These are phyloP conservation scores for Dendronephthya gigantea DNA, from an alignment of 64 coral and sea anemone genomes.

Conservation along the genomic window DNA sequence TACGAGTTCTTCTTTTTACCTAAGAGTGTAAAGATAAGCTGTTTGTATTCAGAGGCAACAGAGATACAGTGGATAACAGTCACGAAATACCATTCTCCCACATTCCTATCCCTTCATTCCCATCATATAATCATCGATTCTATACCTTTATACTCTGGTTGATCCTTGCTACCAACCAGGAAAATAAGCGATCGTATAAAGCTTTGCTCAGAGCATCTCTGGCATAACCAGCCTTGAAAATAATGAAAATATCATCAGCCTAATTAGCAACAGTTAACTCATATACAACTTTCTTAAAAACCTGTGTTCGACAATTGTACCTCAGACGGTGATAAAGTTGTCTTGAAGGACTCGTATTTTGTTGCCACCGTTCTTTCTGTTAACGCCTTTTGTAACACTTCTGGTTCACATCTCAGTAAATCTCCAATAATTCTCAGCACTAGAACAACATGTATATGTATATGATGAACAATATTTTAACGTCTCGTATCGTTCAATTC, in stretches of 20 bases:
- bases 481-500: no score
- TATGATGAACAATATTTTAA: neutral
- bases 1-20: slow-evolving; percentile 70
- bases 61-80: no score
- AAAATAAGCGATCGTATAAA: slow-evolving; percentile 67
- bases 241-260: neutral
- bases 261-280: neutral
- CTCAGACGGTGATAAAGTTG: slow-evolving; percentile 54
- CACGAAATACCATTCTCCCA: no score
- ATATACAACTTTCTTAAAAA: neutral
- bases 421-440: slow-evolving; percentile 68
- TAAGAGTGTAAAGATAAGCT: slow-evolving; percentile 4
- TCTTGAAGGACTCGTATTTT: slow-evolving; percentile 53
- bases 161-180: slow-evolving; percentile 78
- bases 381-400: slow-evolving; percentile 57
- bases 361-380: slow-evolving; percentile 88
- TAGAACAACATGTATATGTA: slow-evolving; percentile 7
- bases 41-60: no score
- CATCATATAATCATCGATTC: no score
- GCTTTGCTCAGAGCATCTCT: slow-evolving; percentile 91
- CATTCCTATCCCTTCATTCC: no score
- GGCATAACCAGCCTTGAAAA: slow-evolving; percentile 71
- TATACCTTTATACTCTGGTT: slow-evolving; percentile 91
- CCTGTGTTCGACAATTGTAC: slow-evolving; percentile 28
- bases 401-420: slow-evolving; percentile 59